Evolutionary conservation across 37 sponge, comb jelly and placozoan species (phyloP).

Genomic region (Crambe crambe): DNA sequence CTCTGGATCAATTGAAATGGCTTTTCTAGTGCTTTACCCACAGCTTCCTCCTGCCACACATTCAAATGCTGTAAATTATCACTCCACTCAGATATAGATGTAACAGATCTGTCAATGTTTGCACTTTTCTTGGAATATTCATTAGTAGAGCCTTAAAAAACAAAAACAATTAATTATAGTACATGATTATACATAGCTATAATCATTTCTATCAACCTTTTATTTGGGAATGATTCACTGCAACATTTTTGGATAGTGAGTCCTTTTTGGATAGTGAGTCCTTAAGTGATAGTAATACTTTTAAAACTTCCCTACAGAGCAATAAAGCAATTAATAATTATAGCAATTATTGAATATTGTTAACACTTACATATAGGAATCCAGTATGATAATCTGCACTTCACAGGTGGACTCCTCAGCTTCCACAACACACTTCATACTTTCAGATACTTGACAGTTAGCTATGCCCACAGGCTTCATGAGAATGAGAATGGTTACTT

Average conservation of each 20-base stretch:
- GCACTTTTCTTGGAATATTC: too few species aligned
- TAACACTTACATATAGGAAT: not conserved
- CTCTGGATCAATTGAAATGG: slow-evolving; percentile 71
- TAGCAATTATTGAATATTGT: too few species aligned
- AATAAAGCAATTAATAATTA: not conserved
- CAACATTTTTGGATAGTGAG: not conserved
- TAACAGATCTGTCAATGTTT: not conserved
- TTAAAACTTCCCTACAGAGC: not conserved
- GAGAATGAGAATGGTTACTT: not conserved
- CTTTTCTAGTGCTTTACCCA: slow-evolving; percentile 10
- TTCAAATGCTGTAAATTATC: slow-evolving; percentile 13
- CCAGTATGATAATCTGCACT: slow-evolving; percentile 52
- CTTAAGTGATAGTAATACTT: not conserved
- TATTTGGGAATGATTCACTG: not conserved
- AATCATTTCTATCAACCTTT: not conserved
- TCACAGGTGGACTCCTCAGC: not conserved
- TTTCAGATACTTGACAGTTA: slow-evolving; percentile 40
- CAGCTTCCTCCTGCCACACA: slow-evolving; percentile 32
- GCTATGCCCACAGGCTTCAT: slow-evolving; percentile 38
- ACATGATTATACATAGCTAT: not conserved
- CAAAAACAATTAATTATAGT: too few species aligned
- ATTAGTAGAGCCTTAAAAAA: not conserved
- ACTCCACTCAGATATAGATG: slow-evolving; percentile 10
- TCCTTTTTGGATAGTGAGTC: not conserved
- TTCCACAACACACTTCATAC: slow-evolving; percentile 14